Conservation (phyloP, 2,797 vertebrate genomes). For the Naso thynnoides region DNA sequence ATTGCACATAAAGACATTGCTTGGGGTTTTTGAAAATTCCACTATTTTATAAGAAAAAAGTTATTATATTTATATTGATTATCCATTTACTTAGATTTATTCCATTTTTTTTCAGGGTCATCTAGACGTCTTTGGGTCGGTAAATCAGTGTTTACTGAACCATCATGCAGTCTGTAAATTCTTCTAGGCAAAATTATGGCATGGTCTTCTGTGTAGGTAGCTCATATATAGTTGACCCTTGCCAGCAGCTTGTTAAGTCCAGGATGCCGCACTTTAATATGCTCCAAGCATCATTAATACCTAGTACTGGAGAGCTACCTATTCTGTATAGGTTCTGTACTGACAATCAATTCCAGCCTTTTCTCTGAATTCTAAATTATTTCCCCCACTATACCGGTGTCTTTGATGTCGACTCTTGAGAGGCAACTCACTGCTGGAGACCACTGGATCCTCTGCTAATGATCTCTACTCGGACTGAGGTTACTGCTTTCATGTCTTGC, state of each 20-base stretch:
- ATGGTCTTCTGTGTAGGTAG: neutral
- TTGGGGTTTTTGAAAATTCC: neutral
- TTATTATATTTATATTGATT: too few relatives aligned
- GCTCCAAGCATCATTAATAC: constrained; percentile 46
- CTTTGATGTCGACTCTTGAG: constrained; percentile 82
- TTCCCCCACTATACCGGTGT: constrained; percentile 53
- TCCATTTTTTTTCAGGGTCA: neutral
- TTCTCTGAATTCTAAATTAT: constrained; percentile 63
- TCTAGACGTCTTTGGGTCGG: neutral
- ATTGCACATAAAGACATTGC: neutral
- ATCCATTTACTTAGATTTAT: neutral
- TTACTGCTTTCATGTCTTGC: constrained; percentile 76
- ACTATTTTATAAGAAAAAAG: too few relatives aligned
- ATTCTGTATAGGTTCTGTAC: constrained; percentile 43
- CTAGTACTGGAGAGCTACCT: constrained; percentile 36
- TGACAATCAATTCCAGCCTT: constrained; percentile 50
- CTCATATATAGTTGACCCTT: neutral
- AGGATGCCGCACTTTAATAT: constrained; percentile 25
- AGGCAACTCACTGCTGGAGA: constrained; percentile 73
- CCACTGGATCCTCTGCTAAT: constrained; percentile 77
- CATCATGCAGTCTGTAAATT: neutral
- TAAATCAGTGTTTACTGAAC: neutral
- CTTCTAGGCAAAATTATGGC: neutral
- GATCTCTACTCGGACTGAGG: constrained; percentile 68
- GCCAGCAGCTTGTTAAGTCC: constrained; percentile 14